These are phyloP conservation scores for Eupeodes latifasciatus DNA, from an alignment of 2,888 invertebrate species.

Conservation along the genomic window DNA sequence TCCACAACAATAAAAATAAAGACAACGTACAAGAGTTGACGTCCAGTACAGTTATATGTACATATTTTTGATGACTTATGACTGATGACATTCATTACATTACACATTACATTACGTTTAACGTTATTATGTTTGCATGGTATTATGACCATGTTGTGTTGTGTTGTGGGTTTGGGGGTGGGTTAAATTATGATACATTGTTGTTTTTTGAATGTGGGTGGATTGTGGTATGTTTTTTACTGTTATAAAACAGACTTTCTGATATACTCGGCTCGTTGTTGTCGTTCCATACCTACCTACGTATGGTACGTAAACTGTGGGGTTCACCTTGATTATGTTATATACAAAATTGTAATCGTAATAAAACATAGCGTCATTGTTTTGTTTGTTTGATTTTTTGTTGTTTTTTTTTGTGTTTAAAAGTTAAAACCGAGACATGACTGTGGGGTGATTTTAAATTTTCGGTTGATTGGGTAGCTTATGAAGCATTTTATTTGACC, in stretches of 20 bases:
- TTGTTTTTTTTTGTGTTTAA: constrained; percentile 18
- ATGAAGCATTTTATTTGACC: constrained; percentile 49
- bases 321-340: constrained; percentile 43
- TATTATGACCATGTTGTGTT: constrained; percentile 46
- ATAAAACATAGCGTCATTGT: constrained; percentile 50
- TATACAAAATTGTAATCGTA: constrained; percentile 32
- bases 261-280: constrained; percentile 8
- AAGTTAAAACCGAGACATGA: constrained; percentile 13
- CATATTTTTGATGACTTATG: constrained; percentile 36
- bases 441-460: constrained; percentile 29
- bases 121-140: constrained; percentile 40
- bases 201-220: constrained; percentile 18
- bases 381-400: not conserved
- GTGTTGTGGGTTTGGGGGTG: not conserved
- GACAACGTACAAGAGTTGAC: not conserved
- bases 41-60: constrained; percentile 19
- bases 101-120: not conserved
- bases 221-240: not conserved
- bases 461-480: constrained; percentile 63
- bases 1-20: not conserved
- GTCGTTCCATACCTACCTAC: too few species aligned
- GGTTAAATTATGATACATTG: constrained; percentile 40
- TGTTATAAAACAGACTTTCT: constrained; percentile 54
- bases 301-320: constrained; percentile 3
- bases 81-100: constrained; percentile 54